Conservation (phyloP, 2,113 vertebrate species). For the Pelusios castaneus region DNA sequence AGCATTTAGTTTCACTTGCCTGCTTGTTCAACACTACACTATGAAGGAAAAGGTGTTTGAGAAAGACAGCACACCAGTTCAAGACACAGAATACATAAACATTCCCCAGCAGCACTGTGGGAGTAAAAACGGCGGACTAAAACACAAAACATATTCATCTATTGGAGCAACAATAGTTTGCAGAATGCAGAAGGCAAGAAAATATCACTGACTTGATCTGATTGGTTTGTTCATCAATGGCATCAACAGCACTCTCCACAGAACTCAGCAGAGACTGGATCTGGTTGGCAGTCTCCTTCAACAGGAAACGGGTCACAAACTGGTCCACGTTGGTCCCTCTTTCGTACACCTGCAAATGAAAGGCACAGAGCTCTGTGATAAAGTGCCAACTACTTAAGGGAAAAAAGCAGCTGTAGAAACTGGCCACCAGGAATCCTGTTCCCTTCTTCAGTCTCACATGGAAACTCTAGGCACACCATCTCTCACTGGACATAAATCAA, state of each 20-base stretch:
- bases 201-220: conserved; percentile 81
- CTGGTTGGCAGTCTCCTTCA: conserved; percentile 97
- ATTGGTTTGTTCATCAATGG: conserved; percentile 94
- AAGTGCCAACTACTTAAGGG: rapidly evolving
- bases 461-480: neutral
- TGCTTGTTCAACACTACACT: neutral
- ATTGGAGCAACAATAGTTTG: neutral
- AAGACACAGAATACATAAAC: neutral
- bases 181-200: neutral
- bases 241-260: conserved; percentile 95
- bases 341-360: conserved; percentile 88
- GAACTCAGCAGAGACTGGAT: conserved; percentile 96
- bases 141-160: too few relatives aligned
- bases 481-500: neutral
- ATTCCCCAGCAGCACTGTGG: neutral
- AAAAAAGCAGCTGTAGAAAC: rapidly evolving
- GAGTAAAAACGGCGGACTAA: neutral
- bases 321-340: conserved; percentile 93
- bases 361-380: rapidly evolving
- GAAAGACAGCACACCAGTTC: neutral
- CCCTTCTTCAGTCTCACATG: neutral
- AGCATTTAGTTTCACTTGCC: neutral
- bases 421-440: neutral
- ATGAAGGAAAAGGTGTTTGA: neutral
- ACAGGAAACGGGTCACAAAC: conserved; percentile 95